These are phyloP conservation scores for Cyprinella venusta DNA, from an alignment of 2,797 vertebrate species.

Conservation along the genomic window DNA sequence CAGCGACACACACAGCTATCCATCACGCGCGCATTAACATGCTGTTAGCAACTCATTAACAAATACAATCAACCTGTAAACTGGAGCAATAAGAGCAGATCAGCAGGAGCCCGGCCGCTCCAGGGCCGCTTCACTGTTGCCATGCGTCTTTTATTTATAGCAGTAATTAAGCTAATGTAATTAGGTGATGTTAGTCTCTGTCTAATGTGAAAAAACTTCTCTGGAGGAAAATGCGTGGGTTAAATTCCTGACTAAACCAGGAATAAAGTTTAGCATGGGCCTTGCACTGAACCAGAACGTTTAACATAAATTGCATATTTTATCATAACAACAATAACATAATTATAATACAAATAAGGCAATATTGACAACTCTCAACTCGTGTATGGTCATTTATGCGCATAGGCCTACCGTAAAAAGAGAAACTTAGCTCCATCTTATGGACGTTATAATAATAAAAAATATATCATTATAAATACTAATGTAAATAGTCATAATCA, in stretches of 20 bases:
- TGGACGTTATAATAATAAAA: conserved; percentile 36
- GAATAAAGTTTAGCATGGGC: too few species aligned
- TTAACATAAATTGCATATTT: background rate
- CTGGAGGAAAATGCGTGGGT: background rate
- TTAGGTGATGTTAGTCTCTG: conserved; percentile 34
- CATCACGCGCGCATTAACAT: conserved; percentile 76
- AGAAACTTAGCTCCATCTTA: conserved; percentile 56
- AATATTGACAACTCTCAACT: background rate
- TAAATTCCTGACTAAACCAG: too few species aligned
- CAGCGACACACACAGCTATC: conserved; percentile 75
- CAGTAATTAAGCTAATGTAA: conserved; percentile 54
- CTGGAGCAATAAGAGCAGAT: conserved; percentile 71
- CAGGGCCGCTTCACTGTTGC: conserved; percentile 49
- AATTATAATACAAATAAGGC: background rate
- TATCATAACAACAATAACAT: background rate
- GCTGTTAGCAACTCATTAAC: conserved; percentile 85
- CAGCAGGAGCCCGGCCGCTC: conserved; percentile 65
- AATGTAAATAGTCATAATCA: background rate
- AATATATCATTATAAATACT: background rate
- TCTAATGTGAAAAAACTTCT: conserved; percentile 6
- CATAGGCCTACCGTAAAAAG: background rate
- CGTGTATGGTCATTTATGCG: background rate
- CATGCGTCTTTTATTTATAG: conserved; percentile 53
- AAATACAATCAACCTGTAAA: conserved; percentile 76
- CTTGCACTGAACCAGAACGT: background rate